phyloP scores from a whole-genome alignment of 1,140 invertebrate genomes.

The Drosophila tani region DNA sequence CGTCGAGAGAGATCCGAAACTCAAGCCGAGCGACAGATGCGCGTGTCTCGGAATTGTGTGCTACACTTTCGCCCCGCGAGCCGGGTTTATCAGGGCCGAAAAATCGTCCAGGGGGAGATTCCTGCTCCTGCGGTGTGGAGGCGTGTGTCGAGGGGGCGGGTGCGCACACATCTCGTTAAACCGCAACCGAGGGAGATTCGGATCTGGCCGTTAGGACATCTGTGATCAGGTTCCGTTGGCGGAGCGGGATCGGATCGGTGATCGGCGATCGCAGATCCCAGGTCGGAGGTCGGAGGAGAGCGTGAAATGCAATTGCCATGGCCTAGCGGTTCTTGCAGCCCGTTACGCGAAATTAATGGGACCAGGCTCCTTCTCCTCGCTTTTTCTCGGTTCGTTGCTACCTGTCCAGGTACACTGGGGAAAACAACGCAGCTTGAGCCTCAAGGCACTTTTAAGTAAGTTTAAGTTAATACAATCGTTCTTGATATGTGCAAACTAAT shows the following conservation, averaged over 20 bases:
- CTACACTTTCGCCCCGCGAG: conserved; percentile 73
- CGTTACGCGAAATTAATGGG: conserved; percentile 78
- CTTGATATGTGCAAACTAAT: no score
- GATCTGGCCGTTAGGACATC: conserved; percentile 76
- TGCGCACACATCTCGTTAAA: conserved; percentile 80
- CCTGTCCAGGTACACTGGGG: conserved; percentile 23
- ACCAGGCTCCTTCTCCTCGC: conserved; percentile 15
- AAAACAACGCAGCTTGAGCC: background rate
- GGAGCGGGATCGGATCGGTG: background rate
- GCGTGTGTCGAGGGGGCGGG: conserved; percentile 63
- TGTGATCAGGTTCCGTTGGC: conserved; percentile 71
- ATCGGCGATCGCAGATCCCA: conserved; percentile 9
- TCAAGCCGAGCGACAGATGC: conserved; percentile 71
- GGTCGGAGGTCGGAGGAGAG: conserved; percentile 36
- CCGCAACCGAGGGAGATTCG: conserved; percentile 69
- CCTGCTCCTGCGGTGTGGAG: conserved; percentile 23
- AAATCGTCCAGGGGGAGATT: conserved; percentile 51
- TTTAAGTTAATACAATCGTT: no score
- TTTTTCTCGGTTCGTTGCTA: conserved; percentile 34
- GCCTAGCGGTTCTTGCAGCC: conserved; percentile 59
- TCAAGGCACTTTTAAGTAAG: no score
- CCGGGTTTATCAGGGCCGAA: conserved; percentile 61
- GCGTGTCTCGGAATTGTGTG: conserved; percentile 72
- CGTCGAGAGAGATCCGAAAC: conserved; percentile 11
- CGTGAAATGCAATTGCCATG: conserved; percentile 72